Base-by-base conservation (phyloP, 2,113 vertebrate species). In the Myiozetetes cayanensis region DNA sequence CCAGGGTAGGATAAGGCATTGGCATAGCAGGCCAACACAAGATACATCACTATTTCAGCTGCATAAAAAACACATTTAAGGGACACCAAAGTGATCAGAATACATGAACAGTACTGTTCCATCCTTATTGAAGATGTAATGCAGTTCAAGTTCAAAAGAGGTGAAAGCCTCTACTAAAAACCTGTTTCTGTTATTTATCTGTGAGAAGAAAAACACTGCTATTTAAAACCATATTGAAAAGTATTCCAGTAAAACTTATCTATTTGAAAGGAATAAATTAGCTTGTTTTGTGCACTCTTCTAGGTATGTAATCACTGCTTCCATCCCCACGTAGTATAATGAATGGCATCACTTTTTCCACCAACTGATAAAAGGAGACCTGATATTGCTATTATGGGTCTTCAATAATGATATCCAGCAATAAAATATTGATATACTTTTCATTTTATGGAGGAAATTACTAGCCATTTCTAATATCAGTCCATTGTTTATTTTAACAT, bases 361-460 rank as follows among this genome's bases (percentile, higher is more conserved):
- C 21, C 43, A 89, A 52, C 59, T 41, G 65, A 95, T 91, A 92
- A 94, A 84, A 31, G 31, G 8, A 2, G 1, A 72, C 43, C 37
- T 25, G 47, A 47, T 74, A 89, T 19, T 68, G 46, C 50, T 50
- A 63, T 91, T 86, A 82, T 1, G 6, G 14, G 37, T 70, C 55
- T 79, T 83, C 76, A 77, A 10, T 47, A 80, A 61, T 23, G 75
- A 72, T 21, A 37, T 24, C 17, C 47, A 89, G 50, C 63, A 91
- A 94, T 77, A 91, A 62, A 95, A 80, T 62, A 81, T 12, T 77
- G 72, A 80, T 46, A 79, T 7, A 14, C 8, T 12, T 85, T 58
- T 62, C 23, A 92, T 87, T 92, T 78, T 89, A 93, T 68, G 41
- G 41, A 87, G 66, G n/a, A 71, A 94, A 76, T 87, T 43, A 87